phyloP scores from a whole-genome alignment of 2,113 vertebrate species.

The Elephas maximus region DNA sequence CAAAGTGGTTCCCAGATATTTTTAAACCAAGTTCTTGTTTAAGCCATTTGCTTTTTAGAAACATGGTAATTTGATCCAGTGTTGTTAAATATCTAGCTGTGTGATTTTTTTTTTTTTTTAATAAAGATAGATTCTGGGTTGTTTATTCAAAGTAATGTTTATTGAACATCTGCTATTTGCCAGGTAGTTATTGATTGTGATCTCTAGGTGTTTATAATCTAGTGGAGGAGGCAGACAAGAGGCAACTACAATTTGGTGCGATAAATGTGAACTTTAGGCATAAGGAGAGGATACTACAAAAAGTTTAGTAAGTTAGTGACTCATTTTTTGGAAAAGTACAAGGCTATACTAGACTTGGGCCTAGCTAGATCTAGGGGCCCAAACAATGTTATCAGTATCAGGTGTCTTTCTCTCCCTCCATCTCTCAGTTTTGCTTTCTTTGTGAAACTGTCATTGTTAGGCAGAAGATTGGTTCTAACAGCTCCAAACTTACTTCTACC shows the following conservation, averaged over 20 bases:
- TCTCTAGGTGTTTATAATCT: constrained; percentile 22
- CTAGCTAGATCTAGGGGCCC: neutral
- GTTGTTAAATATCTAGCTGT: neutral
- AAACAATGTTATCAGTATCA: neutral
- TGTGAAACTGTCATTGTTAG: neutral
- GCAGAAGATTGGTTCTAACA: neutral
- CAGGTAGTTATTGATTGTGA: neutral
- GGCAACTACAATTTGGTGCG: neutral
- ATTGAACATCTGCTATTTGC: constrained; percentile 51
- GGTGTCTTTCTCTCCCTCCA: neutral
- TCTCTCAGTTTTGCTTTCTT: neutral
- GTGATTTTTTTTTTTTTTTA: constrained; percentile 39
- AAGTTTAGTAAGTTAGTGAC: neutral
- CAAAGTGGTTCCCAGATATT: neutral
- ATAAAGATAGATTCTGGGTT: constrained; percentile 45
- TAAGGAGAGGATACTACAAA: neutral
- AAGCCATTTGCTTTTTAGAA: neutral
- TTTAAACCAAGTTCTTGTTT: neutral
- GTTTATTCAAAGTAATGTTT: constrained; percentile 29
- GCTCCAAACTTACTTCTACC: neutral
- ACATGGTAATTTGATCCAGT: neutral
- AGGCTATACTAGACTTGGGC: neutral
- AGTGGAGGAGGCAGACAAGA: neutral
- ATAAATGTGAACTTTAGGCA: constrained; percentile 34
- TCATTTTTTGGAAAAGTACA: neutral